Evolutionary conservation across 2,797 vertebrate genomes (phyloP).

Genomic region (Coreius guichenoti): DNA sequence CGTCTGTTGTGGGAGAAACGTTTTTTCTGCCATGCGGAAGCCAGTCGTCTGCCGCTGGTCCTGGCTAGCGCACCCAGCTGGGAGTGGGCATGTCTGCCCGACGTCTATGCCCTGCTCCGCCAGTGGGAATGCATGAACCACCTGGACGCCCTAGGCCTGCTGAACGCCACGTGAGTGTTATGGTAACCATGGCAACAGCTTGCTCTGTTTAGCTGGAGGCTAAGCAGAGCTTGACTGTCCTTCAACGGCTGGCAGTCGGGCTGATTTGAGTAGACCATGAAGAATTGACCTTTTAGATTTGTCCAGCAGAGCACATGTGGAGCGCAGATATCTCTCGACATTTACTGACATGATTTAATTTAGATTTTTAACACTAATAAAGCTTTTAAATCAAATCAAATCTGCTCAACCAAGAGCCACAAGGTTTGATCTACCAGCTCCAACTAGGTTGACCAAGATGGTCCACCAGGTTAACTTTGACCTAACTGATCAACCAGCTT

Average conservation of each 20-base stretch:
- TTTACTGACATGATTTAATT: not conserved
- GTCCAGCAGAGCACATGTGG: constrained; percentile 47
- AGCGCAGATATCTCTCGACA: constrained; percentile 8
- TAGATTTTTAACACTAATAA: too few species aligned
- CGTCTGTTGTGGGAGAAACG: constrained; percentile 93
- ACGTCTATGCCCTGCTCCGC: constrained; percentile 91
- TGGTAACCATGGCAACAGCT: not conserved
- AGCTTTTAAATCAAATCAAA: not conserved
- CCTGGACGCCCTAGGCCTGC: constrained; percentile 91
- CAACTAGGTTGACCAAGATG: not conserved
- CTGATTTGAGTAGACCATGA: constrained; percentile 32
- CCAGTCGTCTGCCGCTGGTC: constrained; percentile 87
- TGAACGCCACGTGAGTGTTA: constrained; percentile 88
- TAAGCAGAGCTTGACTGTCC: constrained; percentile 19
- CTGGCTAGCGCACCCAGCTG: constrained; percentile 94
- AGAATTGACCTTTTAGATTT: constrained; percentile 20
- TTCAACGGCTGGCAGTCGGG: constrained; percentile 6
- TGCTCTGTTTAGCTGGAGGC: constrained; percentile 6
- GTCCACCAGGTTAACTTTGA: not conserved
- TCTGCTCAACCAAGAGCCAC: not conserved
- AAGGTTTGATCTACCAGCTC: not conserved
- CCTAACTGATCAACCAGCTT: not conserved
- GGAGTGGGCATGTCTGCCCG: constrained; percentile 94
- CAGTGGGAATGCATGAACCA: constrained; percentile 92
- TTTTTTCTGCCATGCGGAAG: constrained; percentile 86